These are phyloP conservation scores for Malthinus seriepunctatus DNA, from an alignment of 2,888 invertebrate genomes.

Conservation along the genomic window DNA sequence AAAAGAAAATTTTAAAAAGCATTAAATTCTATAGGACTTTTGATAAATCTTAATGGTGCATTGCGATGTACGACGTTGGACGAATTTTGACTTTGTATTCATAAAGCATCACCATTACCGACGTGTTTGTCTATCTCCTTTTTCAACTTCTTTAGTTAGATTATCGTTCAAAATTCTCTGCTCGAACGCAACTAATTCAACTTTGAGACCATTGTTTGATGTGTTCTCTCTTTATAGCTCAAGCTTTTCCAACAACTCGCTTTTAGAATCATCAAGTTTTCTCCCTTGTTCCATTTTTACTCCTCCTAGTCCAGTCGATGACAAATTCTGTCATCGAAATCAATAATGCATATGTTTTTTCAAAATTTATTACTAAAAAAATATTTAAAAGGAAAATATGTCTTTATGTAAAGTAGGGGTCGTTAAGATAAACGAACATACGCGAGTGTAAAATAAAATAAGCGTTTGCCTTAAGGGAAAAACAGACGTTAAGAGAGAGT, in stretches of 20 bases:
- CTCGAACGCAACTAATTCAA: constrained; percentile 57
- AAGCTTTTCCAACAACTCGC: constrained; percentile 30
- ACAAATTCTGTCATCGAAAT: constrained; percentile 23
- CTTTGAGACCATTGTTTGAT: constrained; percentile 54
- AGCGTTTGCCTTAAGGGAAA: constrained; percentile 17
- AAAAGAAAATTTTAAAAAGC: too few relatives aligned
- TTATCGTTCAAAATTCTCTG: constrained; percentile 56
- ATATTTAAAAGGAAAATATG: constrained; percentile 20
- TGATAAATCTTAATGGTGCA: constrained; percentile 21
- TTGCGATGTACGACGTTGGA: constrained; percentile 21
- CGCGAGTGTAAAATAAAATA: constrained; percentile 40
- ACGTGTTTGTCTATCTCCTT: constrained; percentile 38
- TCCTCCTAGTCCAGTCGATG: constrained; percentile 13
- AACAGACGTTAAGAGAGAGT: constrained; percentile 15
- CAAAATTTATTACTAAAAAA: background rate
- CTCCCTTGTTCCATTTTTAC: constrained; percentile 5
- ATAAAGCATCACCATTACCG: constrained; percentile 30
- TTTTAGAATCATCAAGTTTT: constrained; percentile 34
- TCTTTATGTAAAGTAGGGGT: constrained; percentile 14
- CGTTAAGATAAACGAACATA: constrained; percentile 40
- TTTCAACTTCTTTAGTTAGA: constrained; percentile 52
- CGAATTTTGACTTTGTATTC: constrained; percentile 30
- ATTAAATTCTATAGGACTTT: background rate
- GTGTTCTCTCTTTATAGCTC: constrained; percentile 36
- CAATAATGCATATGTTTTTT: constrained; percentile 27